A percentile compares a stretch with the other conserved stretches of the same genome.
Evolutionary conservation across 2,888 invertebrate species (phyloP).

Genomic region (Melipona beecheii): DNA sequence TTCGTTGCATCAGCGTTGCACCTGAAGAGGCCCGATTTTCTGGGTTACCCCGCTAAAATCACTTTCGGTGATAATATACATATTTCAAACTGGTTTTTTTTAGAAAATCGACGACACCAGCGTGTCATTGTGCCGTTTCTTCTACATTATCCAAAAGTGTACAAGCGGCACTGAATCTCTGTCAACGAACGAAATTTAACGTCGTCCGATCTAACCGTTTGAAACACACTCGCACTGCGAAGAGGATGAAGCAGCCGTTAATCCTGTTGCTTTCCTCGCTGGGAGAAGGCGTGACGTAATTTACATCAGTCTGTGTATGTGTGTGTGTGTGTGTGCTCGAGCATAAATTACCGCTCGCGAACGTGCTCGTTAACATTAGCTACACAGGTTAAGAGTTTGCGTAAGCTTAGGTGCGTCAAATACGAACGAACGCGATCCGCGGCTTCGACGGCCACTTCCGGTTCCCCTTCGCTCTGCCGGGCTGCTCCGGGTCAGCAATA

Average conservation of each 20-base stretch:
- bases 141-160: background rate
- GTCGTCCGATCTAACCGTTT: constrained; percentile 14
- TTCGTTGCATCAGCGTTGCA: no score
- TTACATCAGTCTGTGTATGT: constrained; percentile 37
- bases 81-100: background rate
- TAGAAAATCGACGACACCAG: background rate
- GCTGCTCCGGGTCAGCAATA: constrained; percentile 62
- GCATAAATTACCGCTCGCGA: constrained; percentile 48
- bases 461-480: constrained; percentile 4
- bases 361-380: constrained; percentile 38
- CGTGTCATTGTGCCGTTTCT: background rate
- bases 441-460: constrained; percentile 18
- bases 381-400: constrained; percentile 44
- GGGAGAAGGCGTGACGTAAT: constrained; percentile 39
- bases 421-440: constrained; percentile 11
- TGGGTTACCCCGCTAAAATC: no score
- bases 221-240: constrained; percentile 9
- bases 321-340: constrained; percentile 29
- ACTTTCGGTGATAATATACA: no score
- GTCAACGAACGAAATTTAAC: constrained; percentile 25
- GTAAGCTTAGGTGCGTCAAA: constrained; percentile 46
- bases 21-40: no score
- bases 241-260: constrained; percentile 14
- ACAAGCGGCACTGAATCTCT: background rate
- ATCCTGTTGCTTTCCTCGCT: constrained; percentile 46